Percentiles rank a stretch among this genome's conserved stretches.
These are phyloP conservation scores for Eulimnadia texana DNA, from an alignment of 1,140 invertebrate genomes.

Conservation along the genomic window DNA sequence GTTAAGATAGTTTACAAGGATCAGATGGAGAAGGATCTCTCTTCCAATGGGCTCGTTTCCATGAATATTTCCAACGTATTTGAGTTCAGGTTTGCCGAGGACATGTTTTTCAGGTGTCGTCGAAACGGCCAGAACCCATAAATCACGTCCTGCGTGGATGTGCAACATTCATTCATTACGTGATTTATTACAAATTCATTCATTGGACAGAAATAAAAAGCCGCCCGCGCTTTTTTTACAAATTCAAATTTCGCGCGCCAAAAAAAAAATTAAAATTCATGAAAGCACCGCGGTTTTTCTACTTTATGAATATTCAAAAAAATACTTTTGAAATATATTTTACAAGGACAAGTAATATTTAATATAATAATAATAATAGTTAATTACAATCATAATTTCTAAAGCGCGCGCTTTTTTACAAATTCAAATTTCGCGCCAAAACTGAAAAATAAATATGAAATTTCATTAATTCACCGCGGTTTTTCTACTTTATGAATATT, in stretches of 20 bases:
- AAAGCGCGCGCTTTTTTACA: not conserved
- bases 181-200: too few relatives aligned
- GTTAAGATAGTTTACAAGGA: too few relatives aligned
- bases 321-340: not conserved
- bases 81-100: constrained; percentile 80
- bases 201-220: too few relatives aligned
- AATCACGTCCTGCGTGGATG: constrained; percentile 52
- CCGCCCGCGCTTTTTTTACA: too few relatives aligned
- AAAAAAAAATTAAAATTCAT: not conserved
- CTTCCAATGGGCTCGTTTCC: constrained; percentile 79
- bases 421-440: not conserved
- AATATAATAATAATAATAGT: not conserved
- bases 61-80: constrained; percentile 84
- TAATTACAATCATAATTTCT: not conserved
- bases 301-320: not conserved
- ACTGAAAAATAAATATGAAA: not conserved
- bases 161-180: too few relatives aligned
- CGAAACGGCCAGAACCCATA: constrained; percentile 91
- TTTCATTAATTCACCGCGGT: too few relatives aligned
- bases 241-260: not conserved
- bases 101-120: constrained; percentile 76
- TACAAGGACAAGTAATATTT: not conserved
- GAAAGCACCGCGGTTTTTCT: too few relatives aligned
- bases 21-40: constrained; percentile 72
- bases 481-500: not conserved